A percentile compares a stretch with the other conserved stretches of the same genome.
phyloP scores from a whole-genome alignment of 2,113 vertebrate genomes.

The Platanista minor region DNA sequence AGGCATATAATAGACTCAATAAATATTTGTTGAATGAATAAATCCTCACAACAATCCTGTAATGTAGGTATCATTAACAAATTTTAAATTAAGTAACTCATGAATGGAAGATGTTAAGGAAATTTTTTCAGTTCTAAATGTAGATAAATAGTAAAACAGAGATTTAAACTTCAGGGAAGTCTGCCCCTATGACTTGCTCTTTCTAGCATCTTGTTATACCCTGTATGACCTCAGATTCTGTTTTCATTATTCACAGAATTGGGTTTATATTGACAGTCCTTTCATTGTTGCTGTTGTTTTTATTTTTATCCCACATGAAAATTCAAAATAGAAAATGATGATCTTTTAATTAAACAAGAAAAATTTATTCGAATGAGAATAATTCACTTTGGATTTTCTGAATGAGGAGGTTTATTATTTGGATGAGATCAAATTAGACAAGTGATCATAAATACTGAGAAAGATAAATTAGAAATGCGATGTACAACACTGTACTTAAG shows the following conservation, averaged over 20 bases:
- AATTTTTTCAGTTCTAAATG: not conserved
- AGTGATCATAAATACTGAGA: slow-evolving; percentile 30
- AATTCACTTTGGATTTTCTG: not conserved
- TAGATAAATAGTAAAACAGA: not conserved
- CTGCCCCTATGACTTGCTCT: not conserved
- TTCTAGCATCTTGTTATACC: not conserved
- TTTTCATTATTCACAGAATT: not conserved
- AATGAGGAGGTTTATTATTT: not conserved
- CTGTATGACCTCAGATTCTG: not conserved
- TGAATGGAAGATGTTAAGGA: not conserved
- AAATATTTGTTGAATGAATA: not conserved
- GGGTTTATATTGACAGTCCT: not conserved
- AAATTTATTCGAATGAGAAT: not conserved
- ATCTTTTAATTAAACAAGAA: not conserved
- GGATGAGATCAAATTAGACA: not conserved
- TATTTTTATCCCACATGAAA: not conserved
- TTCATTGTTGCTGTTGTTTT: not conserved
- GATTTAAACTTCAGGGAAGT: not conserved
- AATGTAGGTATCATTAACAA: not conserved
- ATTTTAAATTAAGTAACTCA: not conserved
- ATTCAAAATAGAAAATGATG: not conserved
- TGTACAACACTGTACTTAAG: not conserved
- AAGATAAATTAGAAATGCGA: not conserved
- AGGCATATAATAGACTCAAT: not conserved
- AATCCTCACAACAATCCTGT: not conserved